phyloP scores from a whole-genome alignment of 2,113 vertebrate genomes.

The Patagioenas fasciata region DNA sequence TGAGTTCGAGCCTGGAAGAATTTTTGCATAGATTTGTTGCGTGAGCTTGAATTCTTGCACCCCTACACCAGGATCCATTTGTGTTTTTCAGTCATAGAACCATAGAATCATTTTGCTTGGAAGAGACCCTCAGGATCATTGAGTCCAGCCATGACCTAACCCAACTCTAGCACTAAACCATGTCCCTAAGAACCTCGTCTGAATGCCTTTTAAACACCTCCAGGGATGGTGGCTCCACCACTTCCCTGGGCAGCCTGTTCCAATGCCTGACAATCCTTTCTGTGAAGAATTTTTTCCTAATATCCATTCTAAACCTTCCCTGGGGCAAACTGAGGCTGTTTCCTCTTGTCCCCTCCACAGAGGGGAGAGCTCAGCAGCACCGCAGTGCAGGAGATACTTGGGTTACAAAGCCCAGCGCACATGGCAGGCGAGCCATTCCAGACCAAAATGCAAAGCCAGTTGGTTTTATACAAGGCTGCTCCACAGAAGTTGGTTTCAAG shows the following conservation, averaged over 20 bases:
- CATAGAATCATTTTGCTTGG: too few relatives aligned
- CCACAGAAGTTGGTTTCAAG: not conserved
- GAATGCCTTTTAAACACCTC: too few relatives aligned
- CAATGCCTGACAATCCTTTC: too few relatives aligned
- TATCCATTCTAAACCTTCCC: too few relatives aligned
- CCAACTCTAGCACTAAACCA: too few relatives aligned
- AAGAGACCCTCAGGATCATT: too few relatives aligned
- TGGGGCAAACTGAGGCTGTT: too few relatives aligned
- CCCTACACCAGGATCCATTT: not conserved
- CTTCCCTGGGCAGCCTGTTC: too few relatives aligned
- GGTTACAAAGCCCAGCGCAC: not conserved
- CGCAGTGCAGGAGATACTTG: rapidly evolving
- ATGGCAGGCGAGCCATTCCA: rapidly evolving
- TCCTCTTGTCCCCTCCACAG: not conserved
- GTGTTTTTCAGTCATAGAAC: not conserved
- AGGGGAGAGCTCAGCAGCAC: not conserved
- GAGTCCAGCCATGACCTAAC: too few relatives aligned
- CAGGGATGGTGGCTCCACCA: too few relatives aligned
- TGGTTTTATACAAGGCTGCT: not conserved
- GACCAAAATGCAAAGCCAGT: rapidly evolving
- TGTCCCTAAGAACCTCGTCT: too few relatives aligned
- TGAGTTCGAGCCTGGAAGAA: not conserved
- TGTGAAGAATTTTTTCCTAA: too few relatives aligned
- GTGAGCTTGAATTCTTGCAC: not conserved
- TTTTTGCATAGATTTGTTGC: not conserved